Percentiles rank a stretch among this genome's conserved stretches.
These are phyloP conservation scores for Acleris holmiana DNA, from an alignment of 2,888 invertebrate genomes.

Conservation along the genomic window DNA sequence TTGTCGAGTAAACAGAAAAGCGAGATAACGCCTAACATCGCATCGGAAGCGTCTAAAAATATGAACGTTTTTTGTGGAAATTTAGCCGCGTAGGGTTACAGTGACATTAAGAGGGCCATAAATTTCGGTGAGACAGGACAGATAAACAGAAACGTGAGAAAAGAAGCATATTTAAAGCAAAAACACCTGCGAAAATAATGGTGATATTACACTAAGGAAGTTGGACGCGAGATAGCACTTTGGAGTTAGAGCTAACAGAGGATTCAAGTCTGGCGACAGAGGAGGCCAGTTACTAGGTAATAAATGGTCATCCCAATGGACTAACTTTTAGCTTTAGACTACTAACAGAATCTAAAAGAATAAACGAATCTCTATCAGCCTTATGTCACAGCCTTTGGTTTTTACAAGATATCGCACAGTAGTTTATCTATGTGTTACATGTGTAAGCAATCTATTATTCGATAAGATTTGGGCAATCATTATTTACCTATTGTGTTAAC, in stretches of 20 bases:
- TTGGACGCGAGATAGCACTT: not conserved
- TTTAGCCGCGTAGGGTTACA: conserved; percentile 29
- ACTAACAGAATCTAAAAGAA: not conserved
- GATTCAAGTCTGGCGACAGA: too few relatives aligned
- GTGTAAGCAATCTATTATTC: conserved; percentile 22
- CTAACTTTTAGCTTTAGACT: too few relatives aligned
- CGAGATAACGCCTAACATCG: conserved; percentile 25
- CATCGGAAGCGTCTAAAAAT: conserved; percentile 32
- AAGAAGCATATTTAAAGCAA: conserved; percentile 27
- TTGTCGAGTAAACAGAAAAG: conserved; percentile 25
- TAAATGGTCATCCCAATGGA: too few relatives aligned
- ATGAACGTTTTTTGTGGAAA: conserved; percentile 34
- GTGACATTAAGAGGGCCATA: conserved; percentile 36
- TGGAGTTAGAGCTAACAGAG: too few relatives aligned
- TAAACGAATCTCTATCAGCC: not conserved
- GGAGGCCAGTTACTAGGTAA: too few relatives aligned
- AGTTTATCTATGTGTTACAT: conserved; percentile 40
- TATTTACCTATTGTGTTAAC: conserved; percentile 12
- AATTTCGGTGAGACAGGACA: conserved; percentile 26
- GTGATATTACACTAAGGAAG: not conserved
- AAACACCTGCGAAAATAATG: conserved; percentile 30
- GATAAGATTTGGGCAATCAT: conserved; percentile 35
- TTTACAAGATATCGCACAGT: conserved; percentile 36
- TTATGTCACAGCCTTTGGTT: conserved; percentile 9
- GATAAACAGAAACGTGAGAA: conserved; percentile 38